These are phyloP conservation scores for Tetheella fluctuosa DNA, from an alignment of 2,888 invertebrate genomes.

Conservation along the genomic window DNA sequence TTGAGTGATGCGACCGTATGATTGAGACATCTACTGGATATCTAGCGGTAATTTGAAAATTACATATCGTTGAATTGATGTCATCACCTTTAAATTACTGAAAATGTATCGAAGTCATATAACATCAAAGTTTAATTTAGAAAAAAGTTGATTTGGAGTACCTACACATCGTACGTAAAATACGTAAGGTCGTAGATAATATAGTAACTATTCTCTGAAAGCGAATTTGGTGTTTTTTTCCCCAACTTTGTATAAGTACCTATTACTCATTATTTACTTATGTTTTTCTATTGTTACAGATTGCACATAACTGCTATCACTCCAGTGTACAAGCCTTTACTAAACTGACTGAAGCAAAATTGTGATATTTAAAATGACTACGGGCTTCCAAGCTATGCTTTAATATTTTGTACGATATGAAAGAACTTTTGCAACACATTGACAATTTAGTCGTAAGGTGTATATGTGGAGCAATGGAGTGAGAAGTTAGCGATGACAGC, in stretches of 20 bases:
- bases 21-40: slow-evolving; percentile 19
- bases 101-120: no score
- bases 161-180: no score
- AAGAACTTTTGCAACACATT: slow-evolving; percentile 41
- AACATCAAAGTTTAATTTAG: no score
- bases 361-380: slow-evolving; percentile 60
- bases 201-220: no score
- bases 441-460: slow-evolving; percentile 44
- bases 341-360: slow-evolving; percentile 52
- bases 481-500: slow-evolving; percentile 85
- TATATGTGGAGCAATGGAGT: slow-evolving; percentile 59
- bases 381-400: slow-evolving; percentile 62
- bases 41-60: not conserved
- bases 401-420: slow-evolving; percentile 47
- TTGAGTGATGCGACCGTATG: slow-evolving; percentile 35
- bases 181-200: no score
- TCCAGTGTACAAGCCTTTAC: slow-evolving; percentile 33
- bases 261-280: not conserved
- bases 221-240: no score
- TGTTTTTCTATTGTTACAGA: slow-evolving; percentile 56
- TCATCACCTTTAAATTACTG: no score
- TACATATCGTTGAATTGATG: not conserved
- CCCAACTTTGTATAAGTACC: no score
- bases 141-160: no score
- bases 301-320: slow-evolving; percentile 24